phyloP scores from a whole-genome alignment of 2,797 vertebrate species.

The Pantherophis vulpinus region DNA sequence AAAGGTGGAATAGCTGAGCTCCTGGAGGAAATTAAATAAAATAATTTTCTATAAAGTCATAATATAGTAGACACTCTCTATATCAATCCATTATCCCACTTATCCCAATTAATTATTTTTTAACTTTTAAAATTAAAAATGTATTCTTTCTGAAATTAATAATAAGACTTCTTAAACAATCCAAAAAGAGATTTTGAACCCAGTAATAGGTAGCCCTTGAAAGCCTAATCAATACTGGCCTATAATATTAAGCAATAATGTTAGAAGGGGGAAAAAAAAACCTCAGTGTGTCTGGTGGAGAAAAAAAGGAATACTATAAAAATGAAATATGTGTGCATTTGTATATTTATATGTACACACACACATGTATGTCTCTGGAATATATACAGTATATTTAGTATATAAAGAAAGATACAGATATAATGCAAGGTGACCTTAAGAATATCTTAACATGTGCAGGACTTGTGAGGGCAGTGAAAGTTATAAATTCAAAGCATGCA shows the following conservation, averaged over 20 bases:
- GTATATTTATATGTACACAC: neutral
- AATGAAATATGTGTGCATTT: neutral
- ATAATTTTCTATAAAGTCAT: neutral
- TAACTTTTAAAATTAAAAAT: neutral
- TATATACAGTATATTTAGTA: neutral
- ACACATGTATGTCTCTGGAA: neutral
- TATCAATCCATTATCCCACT: neutral
- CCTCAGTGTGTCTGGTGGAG: neutral
- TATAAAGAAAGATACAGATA: neutral
- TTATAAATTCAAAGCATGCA: conserved; percentile 4
- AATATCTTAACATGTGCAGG: neutral
- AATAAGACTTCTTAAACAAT: neutral
- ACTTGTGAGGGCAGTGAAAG: neutral
- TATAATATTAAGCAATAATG: neutral
- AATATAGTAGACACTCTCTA: neutral
- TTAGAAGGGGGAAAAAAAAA: neutral
- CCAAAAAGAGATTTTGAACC: neutral
- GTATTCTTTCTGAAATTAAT: neutral
- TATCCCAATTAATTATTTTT: no score
- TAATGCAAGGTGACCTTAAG: neutral
- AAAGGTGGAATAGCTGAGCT: neutral
- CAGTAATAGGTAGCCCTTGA: neutral
- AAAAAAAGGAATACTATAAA: neutral
- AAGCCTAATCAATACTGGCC: neutral
- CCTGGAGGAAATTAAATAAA: neutral